Percentiles rank a stretch among this genome's conserved stretches.
Conservation (phyloP, 2,113 vertebrate genomes). For the Pelobates fuscus region DNA sequence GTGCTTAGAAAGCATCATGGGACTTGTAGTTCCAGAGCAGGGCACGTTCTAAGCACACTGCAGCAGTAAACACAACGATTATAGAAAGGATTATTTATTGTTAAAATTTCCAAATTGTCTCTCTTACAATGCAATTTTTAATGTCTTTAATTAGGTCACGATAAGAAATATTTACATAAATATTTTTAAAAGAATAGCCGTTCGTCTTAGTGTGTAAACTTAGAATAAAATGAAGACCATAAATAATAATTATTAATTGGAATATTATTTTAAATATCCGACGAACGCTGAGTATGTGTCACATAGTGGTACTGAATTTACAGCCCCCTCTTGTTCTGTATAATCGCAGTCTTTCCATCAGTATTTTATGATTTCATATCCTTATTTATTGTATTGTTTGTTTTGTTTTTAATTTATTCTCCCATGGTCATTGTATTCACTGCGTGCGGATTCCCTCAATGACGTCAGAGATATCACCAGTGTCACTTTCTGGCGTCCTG, state of each 20-base stretch:
- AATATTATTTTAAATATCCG: conserved; percentile 1
- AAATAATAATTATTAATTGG: not conserved
- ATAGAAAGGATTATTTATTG: too few relatives aligned
- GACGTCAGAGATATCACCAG: not conserved
- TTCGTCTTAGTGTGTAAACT: not conserved
- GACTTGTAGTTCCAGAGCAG: too few relatives aligned
- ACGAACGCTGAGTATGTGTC: not conserved
- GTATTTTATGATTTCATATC: not conserved
- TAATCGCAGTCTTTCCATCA: not conserved
- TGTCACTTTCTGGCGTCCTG: not conserved
- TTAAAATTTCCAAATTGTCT: too few relatives aligned
- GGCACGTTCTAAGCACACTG: too few relatives aligned
- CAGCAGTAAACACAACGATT: too few relatives aligned
- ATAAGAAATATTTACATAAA: too few relatives aligned
- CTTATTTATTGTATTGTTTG: too few relatives aligned
- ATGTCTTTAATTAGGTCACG: too few relatives aligned
- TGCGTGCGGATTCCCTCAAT: not conserved
- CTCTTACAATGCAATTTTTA: too few relatives aligned
- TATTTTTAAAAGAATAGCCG: too few relatives aligned
- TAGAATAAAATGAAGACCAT: not conserved
- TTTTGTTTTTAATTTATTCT: too few relatives aligned
- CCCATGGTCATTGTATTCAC: not conserved
- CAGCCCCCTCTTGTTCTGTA: not conserved
- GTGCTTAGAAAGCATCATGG: too few relatives aligned
- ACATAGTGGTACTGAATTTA: not conserved